Evolutionary conservation across 2,113 vertebrate species (phyloP).

Genomic region (Etheostoma spectabile): DNA sequence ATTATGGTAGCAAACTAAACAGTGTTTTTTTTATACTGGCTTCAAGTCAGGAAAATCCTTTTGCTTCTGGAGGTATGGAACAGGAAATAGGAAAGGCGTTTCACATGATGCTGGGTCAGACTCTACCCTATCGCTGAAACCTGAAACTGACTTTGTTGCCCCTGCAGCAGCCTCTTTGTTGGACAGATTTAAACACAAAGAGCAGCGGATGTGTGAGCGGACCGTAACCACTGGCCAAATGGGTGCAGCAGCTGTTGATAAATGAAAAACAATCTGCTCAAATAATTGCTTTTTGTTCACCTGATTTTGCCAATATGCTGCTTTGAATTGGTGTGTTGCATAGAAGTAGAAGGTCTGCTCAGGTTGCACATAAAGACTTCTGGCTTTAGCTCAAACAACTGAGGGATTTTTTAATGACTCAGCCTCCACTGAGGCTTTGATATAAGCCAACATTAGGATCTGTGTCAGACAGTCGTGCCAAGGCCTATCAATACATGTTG

Average conservation of each 20-base stretch:
- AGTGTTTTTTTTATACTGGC: conserved; percentile 32
- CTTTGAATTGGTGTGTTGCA: conserved; percentile 12
- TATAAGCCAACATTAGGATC: conserved; percentile 39
- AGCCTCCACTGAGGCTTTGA: conserved; percentile 33
- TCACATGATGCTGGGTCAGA: conserved; percentile 51
- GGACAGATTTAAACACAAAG: conserved; percentile 66
- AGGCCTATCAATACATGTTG: conserved; percentile 20
- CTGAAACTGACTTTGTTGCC: conserved; percentile 56
- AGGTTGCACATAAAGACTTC: conserved; percentile 16
- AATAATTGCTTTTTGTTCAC: conserved; percentile 56
- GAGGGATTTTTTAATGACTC: conserved; percentile 45
- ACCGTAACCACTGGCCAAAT: conserved; percentile 17
- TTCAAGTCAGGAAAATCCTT: conserved; percentile 19
- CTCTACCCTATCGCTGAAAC: conserved; percentile 66
- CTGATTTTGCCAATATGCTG: conserved; percentile 24
- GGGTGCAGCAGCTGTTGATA: conserved; percentile 54
- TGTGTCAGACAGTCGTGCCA: neutral
- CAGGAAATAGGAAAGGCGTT: conserved; percentile 71
- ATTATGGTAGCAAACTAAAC: conserved; percentile 30
- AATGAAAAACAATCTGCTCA: conserved; percentile 50
- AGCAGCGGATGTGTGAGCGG: conserved; percentile 55
- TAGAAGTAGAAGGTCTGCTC: conserved; percentile 16
- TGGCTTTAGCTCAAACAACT: conserved; percentile 25
- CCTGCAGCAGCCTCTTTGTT: conserved; percentile 62
- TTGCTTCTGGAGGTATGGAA: conserved; percentile 34